Conservation (phyloP, 2,888 invertebrate genomes). For the Drosophila hawaiiensis region DNA sequence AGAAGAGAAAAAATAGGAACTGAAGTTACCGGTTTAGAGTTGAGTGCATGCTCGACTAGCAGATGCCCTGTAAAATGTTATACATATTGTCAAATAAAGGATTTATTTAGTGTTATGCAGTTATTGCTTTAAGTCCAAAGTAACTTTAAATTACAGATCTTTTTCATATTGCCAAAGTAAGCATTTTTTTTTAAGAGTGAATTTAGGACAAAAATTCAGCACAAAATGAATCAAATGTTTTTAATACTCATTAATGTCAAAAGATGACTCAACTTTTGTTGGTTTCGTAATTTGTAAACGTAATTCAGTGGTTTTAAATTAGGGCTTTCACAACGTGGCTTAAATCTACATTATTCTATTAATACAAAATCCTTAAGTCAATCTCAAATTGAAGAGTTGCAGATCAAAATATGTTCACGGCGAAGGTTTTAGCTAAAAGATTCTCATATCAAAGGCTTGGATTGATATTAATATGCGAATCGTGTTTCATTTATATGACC, state of each 20-base stretch:
- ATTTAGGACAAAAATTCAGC: rapidly evolving
- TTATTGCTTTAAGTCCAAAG: background rate
- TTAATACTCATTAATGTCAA: background rate
- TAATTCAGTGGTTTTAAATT: background rate
- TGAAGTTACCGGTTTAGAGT: no score
- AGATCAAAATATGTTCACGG: background rate
- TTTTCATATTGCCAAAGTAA: background rate
- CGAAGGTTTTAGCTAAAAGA: background rate
- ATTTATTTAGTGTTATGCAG: background rate
- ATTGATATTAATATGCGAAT: background rate
- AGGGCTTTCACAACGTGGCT: background rate
- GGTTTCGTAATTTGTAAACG: background rate
- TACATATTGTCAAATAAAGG: no score
- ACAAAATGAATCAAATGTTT: background rate
- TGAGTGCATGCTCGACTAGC: background rate
- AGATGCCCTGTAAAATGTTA: slow-evolving; percentile 9
- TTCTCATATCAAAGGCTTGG: background rate
- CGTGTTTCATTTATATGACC: background rate
- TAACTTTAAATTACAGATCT: background rate
- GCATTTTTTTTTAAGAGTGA: background rate
- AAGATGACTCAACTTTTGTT: background rate
- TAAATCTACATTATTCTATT: background rate
- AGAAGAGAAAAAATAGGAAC: background rate
- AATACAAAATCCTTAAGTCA: background rate
- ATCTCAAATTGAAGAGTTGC: background rate